Percentiles rank a stretch among this genome's conserved stretches.
Conservation (phyloP, 2,113 vertebrate genomes). For the Hydrolagus affinis region DNA sequence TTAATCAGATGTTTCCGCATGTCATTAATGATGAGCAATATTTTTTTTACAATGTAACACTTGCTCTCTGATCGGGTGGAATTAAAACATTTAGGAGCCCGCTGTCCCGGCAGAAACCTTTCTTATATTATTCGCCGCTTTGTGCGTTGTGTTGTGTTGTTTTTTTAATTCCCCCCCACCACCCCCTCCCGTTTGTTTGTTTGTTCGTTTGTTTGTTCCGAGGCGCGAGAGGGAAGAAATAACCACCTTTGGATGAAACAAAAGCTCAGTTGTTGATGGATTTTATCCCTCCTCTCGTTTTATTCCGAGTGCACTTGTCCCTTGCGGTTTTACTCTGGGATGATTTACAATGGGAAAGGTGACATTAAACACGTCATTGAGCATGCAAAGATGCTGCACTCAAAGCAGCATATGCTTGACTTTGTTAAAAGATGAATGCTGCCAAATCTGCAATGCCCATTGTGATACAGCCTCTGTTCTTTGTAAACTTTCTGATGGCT, state of each 20-base stretch:
- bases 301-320: slow-evolving; percentile 54
- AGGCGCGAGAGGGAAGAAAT: slow-evolving; percentile 34
- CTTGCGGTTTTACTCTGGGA: slow-evolving; percentile 54
- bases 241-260: slow-evolving; percentile 45
- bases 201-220: not conserved
- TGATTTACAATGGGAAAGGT: slow-evolving; percentile 61
- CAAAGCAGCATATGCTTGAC: slow-evolving; percentile 52
- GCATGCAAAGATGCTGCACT: slow-evolving; percentile 58
- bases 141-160: too few species aligned
- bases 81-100: slow-evolving; percentile 25
- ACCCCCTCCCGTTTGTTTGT: too few species aligned
- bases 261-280: slow-evolving; percentile 49
- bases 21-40: slow-evolving; percentile 32
- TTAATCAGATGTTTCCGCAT: slow-evolving; percentile 33
- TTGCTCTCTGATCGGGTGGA: slow-evolving; percentile 26
- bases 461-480: slow-evolving; percentile 45
- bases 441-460: slow-evolving; percentile 47
- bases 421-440: slow-evolving; percentile 57
- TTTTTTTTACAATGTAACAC: slow-evolving; percentile 31
- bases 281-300: slow-evolving; percentile 51
- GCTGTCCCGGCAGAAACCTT: slow-evolving; percentile 15
- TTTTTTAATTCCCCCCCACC: too few species aligned
- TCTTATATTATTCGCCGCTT: not conserved
- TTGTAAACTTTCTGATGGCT: slow-evolving; percentile 46
- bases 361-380: slow-evolving; percentile 62